These are phyloP conservation scores for Nesidiocoris tenuis DNA, from an alignment of 2,888 invertebrate species.

Conservation along the genomic window DNA sequence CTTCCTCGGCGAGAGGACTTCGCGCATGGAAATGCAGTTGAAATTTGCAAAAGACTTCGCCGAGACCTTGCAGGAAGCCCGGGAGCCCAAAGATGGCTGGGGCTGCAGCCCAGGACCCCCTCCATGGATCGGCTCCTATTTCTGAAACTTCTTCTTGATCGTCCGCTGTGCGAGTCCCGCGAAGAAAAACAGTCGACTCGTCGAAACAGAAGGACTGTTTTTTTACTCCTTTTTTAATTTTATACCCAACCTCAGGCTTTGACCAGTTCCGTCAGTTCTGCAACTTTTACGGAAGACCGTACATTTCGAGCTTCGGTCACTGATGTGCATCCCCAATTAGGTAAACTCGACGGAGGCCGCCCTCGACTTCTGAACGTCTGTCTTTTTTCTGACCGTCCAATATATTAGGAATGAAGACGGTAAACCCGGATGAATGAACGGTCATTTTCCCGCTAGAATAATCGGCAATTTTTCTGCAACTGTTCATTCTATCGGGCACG, in stretches of 20 bases:
- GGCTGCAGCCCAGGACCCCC: not conserved
- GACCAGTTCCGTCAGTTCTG: not conserved
- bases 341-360: not conserved
- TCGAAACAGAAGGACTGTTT: not conserved
- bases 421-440: no score
- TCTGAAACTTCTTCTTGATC: slow-evolving; percentile 17
- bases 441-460: no score
- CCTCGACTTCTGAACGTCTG: no score
- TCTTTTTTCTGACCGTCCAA: no score
- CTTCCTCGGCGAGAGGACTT: slow-evolving; percentile 7
- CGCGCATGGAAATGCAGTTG: slow-evolving; percentile 39
- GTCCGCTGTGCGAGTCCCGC: not conserved
- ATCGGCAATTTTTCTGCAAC: no score
- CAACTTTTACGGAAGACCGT: not conserved
- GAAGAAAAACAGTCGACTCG: slow-evolving; percentile 25
- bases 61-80: not conserved
- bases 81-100: slow-evolving; percentile 35
- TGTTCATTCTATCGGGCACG: no score
- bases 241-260: slow-evolving; percentile 1
- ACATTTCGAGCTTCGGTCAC: not conserved
- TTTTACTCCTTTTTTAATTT: slow-evolving; percentile 21
- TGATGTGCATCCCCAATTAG: slow-evolving; percentile 38
- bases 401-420: no score
- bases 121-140: slow-evolving; percentile 22
- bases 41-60: slow-evolving; percentile 36